Evolutionary conservation across 2,113 vertebrate species (phyloP), one percentile per base, ranked within the genome.

Genomic region (Macquaria australasica): DNA sequence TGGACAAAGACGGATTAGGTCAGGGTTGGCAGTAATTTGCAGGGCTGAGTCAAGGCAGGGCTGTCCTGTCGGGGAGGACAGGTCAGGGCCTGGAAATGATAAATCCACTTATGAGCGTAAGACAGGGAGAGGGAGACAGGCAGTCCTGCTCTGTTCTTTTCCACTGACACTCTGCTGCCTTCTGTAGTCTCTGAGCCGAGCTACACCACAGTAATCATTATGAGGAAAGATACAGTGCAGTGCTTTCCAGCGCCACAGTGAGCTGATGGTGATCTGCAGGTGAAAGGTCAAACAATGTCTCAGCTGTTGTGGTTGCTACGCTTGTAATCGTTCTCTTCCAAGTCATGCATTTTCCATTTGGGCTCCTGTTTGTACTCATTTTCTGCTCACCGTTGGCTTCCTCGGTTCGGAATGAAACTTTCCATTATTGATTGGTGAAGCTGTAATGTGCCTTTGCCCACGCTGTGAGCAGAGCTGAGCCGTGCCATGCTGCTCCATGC

Each of bases 21-120:
- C 86, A 79, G 88, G 82, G 71, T 81, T 37, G 81, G 80, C 72
- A 37, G 80, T 89, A 87, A 92, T 92, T 89, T 88, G 79, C 80
- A 69, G 77, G 79, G 82, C 83, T 88, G 81, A 88, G 88, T 88
- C 75, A 39, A 90, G 75, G 60, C 83, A 85, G 82, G 71, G 68
- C 77, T 23, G 68, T 82, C 86, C 83, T 87, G 81, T 87, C 14
- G 28, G 86, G 71, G 68, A 87, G 59, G 89, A 91, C 87, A 83
- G 91, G 89, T 92, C 77, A 75, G 66, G 84, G 80, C 85, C 91
- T 90, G 85, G 87, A 88, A 91, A 93, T 88, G 85, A 94, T 92
- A 93, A 93, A 93, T 94, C 89, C 81, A 87, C 75, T 87, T 86
- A 76, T 84, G 70, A 77, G 80, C 81, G 87, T 43, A 11, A 84